phyloP scores from a whole-genome alignment of 2,888 invertebrate genomes.

The Noctua janthe region DNA sequence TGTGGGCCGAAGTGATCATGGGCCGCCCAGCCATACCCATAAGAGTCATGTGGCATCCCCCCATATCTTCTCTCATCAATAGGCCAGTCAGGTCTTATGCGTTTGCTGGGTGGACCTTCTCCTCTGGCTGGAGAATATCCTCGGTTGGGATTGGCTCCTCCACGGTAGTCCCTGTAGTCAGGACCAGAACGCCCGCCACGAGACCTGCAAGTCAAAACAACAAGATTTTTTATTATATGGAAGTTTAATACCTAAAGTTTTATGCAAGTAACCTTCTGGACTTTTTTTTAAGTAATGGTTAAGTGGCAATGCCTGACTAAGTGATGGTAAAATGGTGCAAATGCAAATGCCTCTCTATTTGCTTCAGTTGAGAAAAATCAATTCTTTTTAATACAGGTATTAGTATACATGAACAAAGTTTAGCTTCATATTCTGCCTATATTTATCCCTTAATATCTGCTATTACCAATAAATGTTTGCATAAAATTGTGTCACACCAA shows the following conservation, averaged over 20 bases:
- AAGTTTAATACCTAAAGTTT: neutral
- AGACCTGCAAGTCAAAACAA: conserved; percentile 73
- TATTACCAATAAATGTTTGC: neutral
- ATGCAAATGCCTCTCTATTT: neutral
- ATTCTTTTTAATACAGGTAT: neutral
- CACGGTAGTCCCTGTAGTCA: conserved; percentile 94
- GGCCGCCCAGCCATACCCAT: conserved; percentile 90
- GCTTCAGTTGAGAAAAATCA: neutral
- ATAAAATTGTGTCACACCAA: no score
- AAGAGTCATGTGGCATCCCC: conserved; percentile 88
- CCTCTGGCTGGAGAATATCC: conserved; percentile 94
- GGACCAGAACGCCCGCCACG: conserved; percentile 93
- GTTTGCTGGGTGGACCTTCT: conserved; percentile 94
- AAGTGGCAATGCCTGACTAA: no score
- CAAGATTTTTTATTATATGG: neutral
- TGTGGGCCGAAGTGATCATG: conserved; percentile 90
- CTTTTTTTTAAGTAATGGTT: neutral
- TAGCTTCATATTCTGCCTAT: neutral
- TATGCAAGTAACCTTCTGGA: neutral
- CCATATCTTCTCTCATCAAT: conserved; percentile 88
- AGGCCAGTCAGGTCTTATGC: conserved; percentile 94
- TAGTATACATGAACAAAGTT: neutral
- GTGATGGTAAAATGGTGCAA: no score
- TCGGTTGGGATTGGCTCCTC: conserved; percentile 92
- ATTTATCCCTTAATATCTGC: neutral